Conservation (phyloP, 2,113 vertebrate genomes). For the Misgurnus anguillicaudatus region DNA sequence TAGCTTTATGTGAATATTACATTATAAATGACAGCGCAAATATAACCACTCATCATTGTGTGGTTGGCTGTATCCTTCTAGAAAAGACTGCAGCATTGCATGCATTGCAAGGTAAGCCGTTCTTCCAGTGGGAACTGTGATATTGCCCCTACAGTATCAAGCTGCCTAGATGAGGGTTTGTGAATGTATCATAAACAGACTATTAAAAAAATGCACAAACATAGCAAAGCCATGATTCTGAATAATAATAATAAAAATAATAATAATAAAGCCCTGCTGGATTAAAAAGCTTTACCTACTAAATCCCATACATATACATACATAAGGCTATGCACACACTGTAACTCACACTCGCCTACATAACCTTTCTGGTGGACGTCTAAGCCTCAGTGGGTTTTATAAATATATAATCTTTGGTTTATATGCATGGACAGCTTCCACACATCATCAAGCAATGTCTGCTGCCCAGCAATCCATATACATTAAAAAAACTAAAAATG, state of each 20-base stretch:
- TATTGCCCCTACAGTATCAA: background rate
- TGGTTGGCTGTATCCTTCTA: background rate
- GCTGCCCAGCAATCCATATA: slow-evolving; percentile 38
- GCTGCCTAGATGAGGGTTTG: background rate
- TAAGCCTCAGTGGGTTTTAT: slow-evolving; percentile 50
- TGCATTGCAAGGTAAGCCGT: background rate
- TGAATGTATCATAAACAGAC: slow-evolving; percentile 7
- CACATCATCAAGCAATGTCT: slow-evolving; percentile 40
- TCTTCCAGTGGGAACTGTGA: background rate
- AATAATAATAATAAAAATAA: too few species aligned
- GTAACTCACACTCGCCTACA: background rate
- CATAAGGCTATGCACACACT: too few species aligned
- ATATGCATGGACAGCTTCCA: slow-evolving; percentile 43
- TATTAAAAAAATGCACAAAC: background rate
- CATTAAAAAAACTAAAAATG: slow-evolving; percentile 64
- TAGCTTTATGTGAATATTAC: too few species aligned
- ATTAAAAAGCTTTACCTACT: background rate
- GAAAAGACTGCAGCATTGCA: background rate
- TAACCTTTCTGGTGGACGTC: slow-evolving; percentile 59
- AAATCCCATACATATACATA: background rate
- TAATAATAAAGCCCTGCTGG: too few species aligned
- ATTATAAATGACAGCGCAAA: too few species aligned
- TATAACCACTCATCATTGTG: background rate
- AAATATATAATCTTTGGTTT: slow-evolving; percentile 61
- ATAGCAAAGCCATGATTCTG: background rate